Evolutionary conservation across 2,113 vertebrate genomes (phyloP), one percentile per base, ranked within the genome.

Genomic region (Hydropotes inermis): DNA sequence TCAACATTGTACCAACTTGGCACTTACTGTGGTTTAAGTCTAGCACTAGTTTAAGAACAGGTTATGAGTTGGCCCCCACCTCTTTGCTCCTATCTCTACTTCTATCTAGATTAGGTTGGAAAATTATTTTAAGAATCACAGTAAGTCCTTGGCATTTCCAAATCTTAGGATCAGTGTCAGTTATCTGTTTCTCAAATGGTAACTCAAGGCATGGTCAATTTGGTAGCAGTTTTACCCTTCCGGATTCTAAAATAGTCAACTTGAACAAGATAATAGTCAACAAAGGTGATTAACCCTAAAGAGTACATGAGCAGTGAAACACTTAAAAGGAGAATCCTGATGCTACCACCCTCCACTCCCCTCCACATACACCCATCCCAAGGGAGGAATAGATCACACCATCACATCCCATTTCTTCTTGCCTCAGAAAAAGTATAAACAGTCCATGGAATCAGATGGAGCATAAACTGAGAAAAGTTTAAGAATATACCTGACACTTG

Each of bases 71-170:
- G 21, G 50, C 45, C 58, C 23, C 23, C 15, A 70, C 55, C 30
- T 85, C 36, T 95, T 93, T 47, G 45, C 10, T 90, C 45, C 86
- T 89, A 83, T 78, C 36, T 87, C 91, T 91, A 94, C 70, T 45
- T 74, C 50, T 94, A n/a, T 78, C 58, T 76, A 94, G 61, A 89
- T 91, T 88, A 96, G 12, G 27, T 39, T 96, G 47, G 39, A 93
- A 95, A 95, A 91, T 92, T 95, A 89, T 91, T 95, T 92, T 96
- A 78, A 89, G 83, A 95, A 78, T 61, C 64, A 97, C 19, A 64
- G 23, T 58, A 94, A 94, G 54, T 33, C 64, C 86, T 93, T 95
- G 36, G 36, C 70, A 95, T 91, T 97, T 96, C 61, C 76, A 94
- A 89, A 86, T 82, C 43, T 64, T 92, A 90, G 47, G 10, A 87